These are phyloP conservation scores for Limnephilus rhombicus DNA, from an alignment of 2,888 invertebrate genomes.

Conservation along the genomic window DNA sequence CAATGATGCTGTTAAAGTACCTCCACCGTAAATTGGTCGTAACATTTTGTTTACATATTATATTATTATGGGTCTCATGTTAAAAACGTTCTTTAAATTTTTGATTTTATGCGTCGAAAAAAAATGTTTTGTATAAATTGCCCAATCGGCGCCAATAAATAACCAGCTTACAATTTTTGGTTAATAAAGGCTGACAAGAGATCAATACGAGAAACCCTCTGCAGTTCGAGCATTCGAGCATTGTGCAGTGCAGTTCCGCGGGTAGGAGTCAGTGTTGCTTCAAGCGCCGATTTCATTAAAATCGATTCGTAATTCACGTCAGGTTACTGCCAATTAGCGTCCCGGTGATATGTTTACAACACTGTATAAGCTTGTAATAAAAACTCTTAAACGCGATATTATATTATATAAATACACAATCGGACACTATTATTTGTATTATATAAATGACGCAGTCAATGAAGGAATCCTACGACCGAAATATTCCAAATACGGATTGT, in stretches of 20 bases:
- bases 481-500: slow-evolving; percentile 47
- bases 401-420: slow-evolving; percentile 49
- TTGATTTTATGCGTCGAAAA: background rate
- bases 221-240: background rate
- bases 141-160: background rate
- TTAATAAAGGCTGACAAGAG: slow-evolving; percentile 27
- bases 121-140: background rate
- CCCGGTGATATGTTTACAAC: slow-evolving; percentile 59
- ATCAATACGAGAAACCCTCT: slow-evolving; percentile 20
- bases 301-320: slow-evolving; percentile 60
- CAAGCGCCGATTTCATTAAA: slow-evolving; percentile 55
- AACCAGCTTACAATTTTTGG: slow-evolving; percentile 23
- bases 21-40: background rate
- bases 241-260: slow-evolving; percentile 11
- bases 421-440: slow-evolving; percentile 53
- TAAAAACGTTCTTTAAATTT: background rate
- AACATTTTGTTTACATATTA: background rate
- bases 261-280: slow-evolving; percentile 12
- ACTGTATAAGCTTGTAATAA: slow-evolving; percentile 37
- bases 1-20: no score
- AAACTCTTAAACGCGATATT: slow-evolving; percentile 49
- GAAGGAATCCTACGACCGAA: slow-evolving; percentile 57
- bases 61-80: background rate
- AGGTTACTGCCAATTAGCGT: slow-evolving; percentile 61
- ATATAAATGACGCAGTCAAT: slow-evolving; percentile 58